Conservation (phyloP, 2,797 vertebrate species). For the Acrocephalus scirpaceus region DNA sequence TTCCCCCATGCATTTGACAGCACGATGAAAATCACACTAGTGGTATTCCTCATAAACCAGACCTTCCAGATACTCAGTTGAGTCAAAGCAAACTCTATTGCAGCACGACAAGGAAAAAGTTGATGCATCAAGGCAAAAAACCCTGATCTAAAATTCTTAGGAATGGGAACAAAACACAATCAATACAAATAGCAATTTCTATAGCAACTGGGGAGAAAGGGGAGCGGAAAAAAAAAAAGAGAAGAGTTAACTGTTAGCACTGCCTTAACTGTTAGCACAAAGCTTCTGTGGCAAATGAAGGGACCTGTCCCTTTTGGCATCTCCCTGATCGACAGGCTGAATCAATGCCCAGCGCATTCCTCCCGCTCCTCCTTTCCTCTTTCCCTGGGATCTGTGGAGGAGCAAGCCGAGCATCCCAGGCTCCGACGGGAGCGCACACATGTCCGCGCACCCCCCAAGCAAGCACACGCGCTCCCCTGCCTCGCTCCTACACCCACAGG, state of each 20-base stretch:
- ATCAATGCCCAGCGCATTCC: conserved; percentile 10
- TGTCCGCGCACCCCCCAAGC: background rate
- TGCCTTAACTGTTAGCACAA: conserved; percentile 19
- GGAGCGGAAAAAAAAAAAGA: background rate
- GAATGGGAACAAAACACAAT: conserved; percentile 4
- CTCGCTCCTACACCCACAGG: conserved; percentile 51
- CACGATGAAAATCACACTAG: conserved; percentile 15
- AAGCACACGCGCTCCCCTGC: background rate
- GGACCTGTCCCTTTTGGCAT: conserved; percentile 26
- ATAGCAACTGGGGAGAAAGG: background rate
- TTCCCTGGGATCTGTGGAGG: conserved; percentile 13
- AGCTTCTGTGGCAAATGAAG: conserved; percentile 20
- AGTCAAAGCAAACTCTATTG: conserved; percentile 50
- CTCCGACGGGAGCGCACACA: background rate
- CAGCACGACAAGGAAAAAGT: conserved; percentile 57
- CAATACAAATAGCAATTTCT: conserved; percentile 43
- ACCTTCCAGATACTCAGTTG: conserved; percentile 21
- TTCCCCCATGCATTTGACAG: background rate
- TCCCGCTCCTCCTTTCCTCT: background rate
- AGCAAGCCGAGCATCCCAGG: conserved; percentile 16
- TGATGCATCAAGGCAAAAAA: conserved; percentile 15
- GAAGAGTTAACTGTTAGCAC: conserved; percentile 14
- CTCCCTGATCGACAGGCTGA: conserved; percentile 6
- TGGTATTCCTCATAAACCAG: conserved; percentile 6
- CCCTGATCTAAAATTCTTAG: conserved; percentile 14